A percentile compares a stretch with the other conserved stretches of the same genome.
These are phyloP conservation scores for Rhyacophila evoluta DNA, from an alignment of 2,888 invertebrate species.

Conservation along the genomic window DNA sequence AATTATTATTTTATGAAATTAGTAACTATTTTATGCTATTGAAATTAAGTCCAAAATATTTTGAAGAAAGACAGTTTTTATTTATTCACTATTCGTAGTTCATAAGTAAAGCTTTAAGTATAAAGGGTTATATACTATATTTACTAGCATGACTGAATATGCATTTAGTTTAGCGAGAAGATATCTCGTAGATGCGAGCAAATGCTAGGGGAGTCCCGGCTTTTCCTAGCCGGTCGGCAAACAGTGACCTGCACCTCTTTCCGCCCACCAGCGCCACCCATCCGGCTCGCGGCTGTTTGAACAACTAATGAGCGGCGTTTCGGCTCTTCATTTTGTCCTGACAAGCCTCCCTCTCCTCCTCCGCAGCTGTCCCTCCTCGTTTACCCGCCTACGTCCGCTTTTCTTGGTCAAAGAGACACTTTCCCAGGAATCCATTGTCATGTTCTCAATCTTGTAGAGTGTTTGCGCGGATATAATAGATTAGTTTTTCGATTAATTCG, in stretches of 20 bases:
- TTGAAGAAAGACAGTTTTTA: no score
- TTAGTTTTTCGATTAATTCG: no score
- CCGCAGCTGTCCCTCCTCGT: neutral
- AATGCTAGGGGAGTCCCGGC: neutral
- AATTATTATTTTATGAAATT: no score
- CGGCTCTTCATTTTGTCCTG: conserved; percentile 49
- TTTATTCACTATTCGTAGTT: no score
- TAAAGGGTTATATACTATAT: no score
- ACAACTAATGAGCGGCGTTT: conserved; percentile 54
- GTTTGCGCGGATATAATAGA: neutral
- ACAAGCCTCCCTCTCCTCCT: conserved; percentile 35
- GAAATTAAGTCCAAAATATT: no score
- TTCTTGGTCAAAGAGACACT: conserved; percentile 24
- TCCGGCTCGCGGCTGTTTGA: conserved; percentile 51
- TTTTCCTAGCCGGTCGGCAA: conserved; percentile 32
- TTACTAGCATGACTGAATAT: neutral
- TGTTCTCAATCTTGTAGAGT: neutral
- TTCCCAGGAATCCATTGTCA: neutral
- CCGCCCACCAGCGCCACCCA: conserved; percentile 25
- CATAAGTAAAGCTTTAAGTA: no score
- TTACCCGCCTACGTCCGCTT: neutral
- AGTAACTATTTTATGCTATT: no score
- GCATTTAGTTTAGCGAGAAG: neutral
- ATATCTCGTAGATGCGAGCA: neutral
- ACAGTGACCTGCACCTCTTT: conserved; percentile 36